A percentile compares a stretch with the other conserved stretches of the same genome.
Evolutionary conservation across 2,797 vertebrate genomes (phyloP).

Genomic region (Amniataba percoides): DNA sequence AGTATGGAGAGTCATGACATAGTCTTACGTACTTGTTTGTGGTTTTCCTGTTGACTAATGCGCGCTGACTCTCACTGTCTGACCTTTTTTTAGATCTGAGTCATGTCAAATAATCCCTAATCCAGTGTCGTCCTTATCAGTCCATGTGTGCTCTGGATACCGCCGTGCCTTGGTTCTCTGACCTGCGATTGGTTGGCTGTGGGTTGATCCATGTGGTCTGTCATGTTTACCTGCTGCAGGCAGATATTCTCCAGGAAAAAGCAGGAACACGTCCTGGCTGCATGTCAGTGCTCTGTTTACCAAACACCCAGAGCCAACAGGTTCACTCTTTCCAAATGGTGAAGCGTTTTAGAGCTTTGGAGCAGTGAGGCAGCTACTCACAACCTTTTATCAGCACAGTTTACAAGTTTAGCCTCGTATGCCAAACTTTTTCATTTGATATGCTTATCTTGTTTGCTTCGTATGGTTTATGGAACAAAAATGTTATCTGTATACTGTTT

Average conservation of each 20-base stretch:
- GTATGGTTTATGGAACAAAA: not conserved
- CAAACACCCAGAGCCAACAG: not conserved
- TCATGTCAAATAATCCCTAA: constrained; percentile 59
- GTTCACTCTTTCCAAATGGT: not conserved
- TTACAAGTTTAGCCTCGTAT: not conserved
- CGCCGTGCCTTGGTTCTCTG: constrained; percentile 42
- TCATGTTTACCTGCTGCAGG: constrained; percentile 65
- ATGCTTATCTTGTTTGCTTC: not conserved
- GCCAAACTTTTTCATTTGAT: not conserved
- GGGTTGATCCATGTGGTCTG: constrained; percentile 42
- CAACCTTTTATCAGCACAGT: not conserved
- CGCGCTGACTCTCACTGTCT: constrained; percentile 39
- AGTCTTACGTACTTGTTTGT: not conserved
- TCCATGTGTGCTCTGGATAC: constrained; percentile 54
- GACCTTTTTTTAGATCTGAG: constrained; percentile 54
- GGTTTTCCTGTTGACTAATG: constrained; percentile 22
- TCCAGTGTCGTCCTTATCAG: constrained; percentile 66
- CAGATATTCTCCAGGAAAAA: constrained; percentile 62
- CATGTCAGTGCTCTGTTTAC: constrained; percentile 10
- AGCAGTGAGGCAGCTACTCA: not conserved
- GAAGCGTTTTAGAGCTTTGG: not conserved
- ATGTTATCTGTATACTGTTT: not conserved
- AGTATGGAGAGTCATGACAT: not conserved
- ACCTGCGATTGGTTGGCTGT: constrained; percentile 60
- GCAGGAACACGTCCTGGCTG: constrained; percentile 19